phyloP scores from a whole-genome alignment of 2,797 vertebrate genomes.

The Apogon hyalosoma region DNA sequence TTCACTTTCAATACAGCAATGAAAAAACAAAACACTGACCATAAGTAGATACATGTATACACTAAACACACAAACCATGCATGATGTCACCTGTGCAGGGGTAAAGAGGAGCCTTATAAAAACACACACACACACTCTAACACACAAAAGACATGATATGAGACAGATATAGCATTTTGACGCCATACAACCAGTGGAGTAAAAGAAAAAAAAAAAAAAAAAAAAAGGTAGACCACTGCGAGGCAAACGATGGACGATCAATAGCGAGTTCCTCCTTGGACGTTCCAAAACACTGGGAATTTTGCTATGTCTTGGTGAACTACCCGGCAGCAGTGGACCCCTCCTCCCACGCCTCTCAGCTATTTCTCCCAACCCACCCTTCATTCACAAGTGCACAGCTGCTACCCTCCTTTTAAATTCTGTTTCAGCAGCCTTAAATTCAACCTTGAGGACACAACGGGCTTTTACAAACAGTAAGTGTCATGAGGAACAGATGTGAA shows the following conservation, averaged over 20 bases:
- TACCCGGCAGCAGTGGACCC: slow-evolving; percentile 68
- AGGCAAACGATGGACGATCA: slow-evolving; percentile 79
- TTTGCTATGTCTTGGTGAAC: slow-evolving; percentile 59
- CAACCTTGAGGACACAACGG: slow-evolving; percentile 77
- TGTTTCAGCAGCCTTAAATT: slow-evolving; percentile 70
- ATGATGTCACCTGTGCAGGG: slow-evolving; percentile 60
- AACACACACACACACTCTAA: slow-evolving; percentile 37
- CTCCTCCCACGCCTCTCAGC: slow-evolving; percentile 60
- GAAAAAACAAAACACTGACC: slow-evolving; percentile 74
- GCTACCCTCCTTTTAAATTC: slow-evolving; percentile 69
- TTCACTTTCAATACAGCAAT: slow-evolving; percentile 54
- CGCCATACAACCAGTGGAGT: slow-evolving; percentile 71
- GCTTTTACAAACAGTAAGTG: slow-evolving; percentile 77
- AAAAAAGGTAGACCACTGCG: slow-evolving; percentile 60
- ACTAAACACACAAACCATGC: slow-evolving; percentile 60
- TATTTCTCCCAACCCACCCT: slow-evolving; percentile 46
- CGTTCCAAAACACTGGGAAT: slow-evolving; percentile 56
- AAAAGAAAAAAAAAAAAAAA: slow-evolving; percentile 23
- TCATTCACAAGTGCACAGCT: slow-evolving; percentile 64
- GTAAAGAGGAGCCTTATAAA: slow-evolving; percentile 54
- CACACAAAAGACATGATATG: slow-evolving; percentile 63
- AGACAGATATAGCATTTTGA: slow-evolving; percentile 76
- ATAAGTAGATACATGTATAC: slow-evolving; percentile 62
- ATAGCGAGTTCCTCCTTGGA: slow-evolving; percentile 75
- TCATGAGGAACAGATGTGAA: slow-evolving; percentile 79